A percentile compares a stretch with the other conserved stretches of the same genome.
phyloP scores from a whole-genome alignment of 2,113 vertebrate species.

The Hyaena hyaena region DNA sequence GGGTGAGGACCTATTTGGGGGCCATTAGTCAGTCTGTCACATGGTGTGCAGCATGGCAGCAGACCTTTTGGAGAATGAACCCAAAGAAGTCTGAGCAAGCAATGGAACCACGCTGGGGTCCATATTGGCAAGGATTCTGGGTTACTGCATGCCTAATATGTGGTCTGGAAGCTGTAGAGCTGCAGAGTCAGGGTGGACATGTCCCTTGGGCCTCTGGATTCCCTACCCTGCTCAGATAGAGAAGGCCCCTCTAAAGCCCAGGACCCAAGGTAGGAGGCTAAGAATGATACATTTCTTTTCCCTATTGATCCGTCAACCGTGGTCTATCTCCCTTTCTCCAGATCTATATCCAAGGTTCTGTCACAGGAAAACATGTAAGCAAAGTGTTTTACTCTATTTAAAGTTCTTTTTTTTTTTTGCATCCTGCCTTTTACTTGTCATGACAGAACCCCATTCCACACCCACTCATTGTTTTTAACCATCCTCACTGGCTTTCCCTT shows the following conservation, averaged over 20 bases:
- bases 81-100: not conserved
- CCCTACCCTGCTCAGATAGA: not conserved
- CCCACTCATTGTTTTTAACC: slow-evolving; percentile 64
- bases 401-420: not conserved
- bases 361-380: not conserved
- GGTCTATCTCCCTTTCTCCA: not conserved
- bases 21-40: not conserved
- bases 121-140: not conserved
- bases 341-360: not conserved
- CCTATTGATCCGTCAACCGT: not conserved
- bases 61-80: not conserved
- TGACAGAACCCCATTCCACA: not conserved
- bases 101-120: no score
- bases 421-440: slow-evolving; percentile 24
- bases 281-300: not conserved
- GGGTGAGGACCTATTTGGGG: not conserved
- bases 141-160: not conserved
- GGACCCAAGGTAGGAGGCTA: not conserved
- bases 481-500: slow-evolving; percentile 46
- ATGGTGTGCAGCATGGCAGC: not conserved
- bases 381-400: not conserved
- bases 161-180: not conserved
- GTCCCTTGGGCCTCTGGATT: no score
- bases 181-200: no score
- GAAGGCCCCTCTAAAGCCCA: not conserved